Conservation (phyloP, 2,888 invertebrate genomes). For the Polyommatus icarus region DNA sequence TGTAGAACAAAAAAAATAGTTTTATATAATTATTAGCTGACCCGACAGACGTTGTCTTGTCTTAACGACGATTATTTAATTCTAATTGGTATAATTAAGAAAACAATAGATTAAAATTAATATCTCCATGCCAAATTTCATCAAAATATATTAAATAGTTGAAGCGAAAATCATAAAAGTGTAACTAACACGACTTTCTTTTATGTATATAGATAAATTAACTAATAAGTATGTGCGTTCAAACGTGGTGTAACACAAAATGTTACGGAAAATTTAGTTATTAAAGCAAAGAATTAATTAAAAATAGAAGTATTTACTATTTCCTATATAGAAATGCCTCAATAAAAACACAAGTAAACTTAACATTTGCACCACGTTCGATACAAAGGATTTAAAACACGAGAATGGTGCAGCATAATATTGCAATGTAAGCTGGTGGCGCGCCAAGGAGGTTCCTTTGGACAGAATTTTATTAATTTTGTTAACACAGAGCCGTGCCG, state of each 20-base stretch:
- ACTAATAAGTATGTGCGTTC: background rate
- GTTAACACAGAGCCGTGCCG: slow-evolving; percentile 38
- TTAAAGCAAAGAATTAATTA: background rate
- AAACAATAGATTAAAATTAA: too few relatives aligned
- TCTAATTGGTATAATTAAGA: too few relatives aligned
- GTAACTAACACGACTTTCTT: too few relatives aligned
- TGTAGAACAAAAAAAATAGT: too few relatives aligned
- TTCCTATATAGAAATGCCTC: background rate
- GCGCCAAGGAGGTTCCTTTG: slow-evolving; percentile 41
- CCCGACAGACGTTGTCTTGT: too few relatives aligned
- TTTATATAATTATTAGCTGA: too few relatives aligned
- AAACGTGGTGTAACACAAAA: background rate
- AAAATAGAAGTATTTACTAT: background rate
- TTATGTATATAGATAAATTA: too few relatives aligned
- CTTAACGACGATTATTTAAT: too few relatives aligned
- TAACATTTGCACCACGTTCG: slow-evolving; percentile 18
- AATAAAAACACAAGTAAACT: background rate
- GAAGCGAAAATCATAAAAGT: too few relatives aligned
- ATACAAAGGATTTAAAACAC: slow-evolving; percentile 14
- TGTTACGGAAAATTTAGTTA: background rate
- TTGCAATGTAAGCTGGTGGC: slow-evolving; percentile 41
- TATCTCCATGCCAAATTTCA: too few relatives aligned
- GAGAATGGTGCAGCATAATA: slow-evolving; percentile 38
- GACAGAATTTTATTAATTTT: slow-evolving; percentile 43
- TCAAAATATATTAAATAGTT: too few relatives aligned